Base-by-base conservation (phyloP, 2,113 vertebrate genomes). In the Rana temporaria region DNA sequence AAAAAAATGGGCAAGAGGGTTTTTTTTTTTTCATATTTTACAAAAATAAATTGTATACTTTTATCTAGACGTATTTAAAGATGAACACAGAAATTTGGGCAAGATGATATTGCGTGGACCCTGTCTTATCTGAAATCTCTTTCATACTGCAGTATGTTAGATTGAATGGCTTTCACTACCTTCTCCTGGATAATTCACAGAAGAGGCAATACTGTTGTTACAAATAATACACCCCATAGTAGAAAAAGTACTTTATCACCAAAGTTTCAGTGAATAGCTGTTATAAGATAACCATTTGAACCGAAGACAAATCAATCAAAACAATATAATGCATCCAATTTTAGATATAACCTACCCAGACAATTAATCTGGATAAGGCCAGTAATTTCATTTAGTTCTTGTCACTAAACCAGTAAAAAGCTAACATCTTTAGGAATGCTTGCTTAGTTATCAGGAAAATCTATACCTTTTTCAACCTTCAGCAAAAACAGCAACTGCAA, bases 391-490 rank as follows among this genome's bases (percentile, higher is more conserved):
- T 69, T 38, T 16, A 18, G 7, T 52, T 22, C 11, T 5, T 22
- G 20, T 34, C 34, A 52, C 22, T 18, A 69, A 42, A 30, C 26
- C 26, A 2, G 26, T 30, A 30, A 2, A 69, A 69, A 48, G 22
- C 11, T 48, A n/a, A 69, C 67, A 69, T 22, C 20, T 69, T 69
- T 30, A 30, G 26, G 26, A 30, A 30, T 30, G 26, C 26, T 30
- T 69, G 32, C 32, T n/a, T 42, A 18, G 17, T 42, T 67, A 67
- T 67, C 65, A 67, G 32, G 32, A n/a, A 67, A n/a, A 42, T 67
- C 20, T 22, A 22, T n/a, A 42, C 8, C 24, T 2, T 5, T 69
- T 11, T 69, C n/a, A 6, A 38, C 34, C 34, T 2, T 42, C 30
- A 18, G 34, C 11, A 12, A 5, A 69, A 20, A 69, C 9, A 67